phyloP scores from a whole-genome alignment of 2,888 invertebrate species.

The Mythimna albipuncta region DNA sequence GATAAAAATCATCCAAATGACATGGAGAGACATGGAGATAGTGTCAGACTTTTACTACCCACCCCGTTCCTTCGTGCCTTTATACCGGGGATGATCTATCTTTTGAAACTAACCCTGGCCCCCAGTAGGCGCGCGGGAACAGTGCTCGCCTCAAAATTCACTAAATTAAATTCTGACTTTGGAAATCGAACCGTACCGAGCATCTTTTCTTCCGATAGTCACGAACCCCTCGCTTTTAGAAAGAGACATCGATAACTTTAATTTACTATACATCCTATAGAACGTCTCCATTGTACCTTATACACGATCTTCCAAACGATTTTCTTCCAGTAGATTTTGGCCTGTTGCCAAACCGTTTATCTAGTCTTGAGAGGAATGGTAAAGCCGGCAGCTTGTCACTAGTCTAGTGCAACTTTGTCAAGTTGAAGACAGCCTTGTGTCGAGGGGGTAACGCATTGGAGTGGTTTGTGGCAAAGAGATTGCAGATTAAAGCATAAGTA shows the following conservation, averaged over 20 bases:
- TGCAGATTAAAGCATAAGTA: neutral
- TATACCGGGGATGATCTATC: too few relatives aligned
- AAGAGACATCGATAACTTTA: neutral
- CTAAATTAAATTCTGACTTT: too few relatives aligned
- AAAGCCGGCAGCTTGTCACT: constrained; percentile 25
- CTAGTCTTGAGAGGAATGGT: constrained; percentile 32
- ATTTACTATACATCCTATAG: neutral
- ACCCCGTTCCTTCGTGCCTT: too few relatives aligned
- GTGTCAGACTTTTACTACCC: too few relatives aligned
- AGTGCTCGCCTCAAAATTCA: too few relatives aligned
- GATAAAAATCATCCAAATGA: too few relatives aligned
- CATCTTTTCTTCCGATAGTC: too few relatives aligned
- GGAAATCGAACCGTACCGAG: too few relatives aligned
- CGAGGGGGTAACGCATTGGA: constrained; percentile 16
- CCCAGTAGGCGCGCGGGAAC: too few relatives aligned
- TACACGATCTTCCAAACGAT: constrained; percentile 11
- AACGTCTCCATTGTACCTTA: constrained; percentile 1
- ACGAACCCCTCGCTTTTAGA: too few relatives aligned
- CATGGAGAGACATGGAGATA: too few relatives aligned
- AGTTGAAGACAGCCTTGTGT: constrained; percentile 12
- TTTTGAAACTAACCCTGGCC: too few relatives aligned
- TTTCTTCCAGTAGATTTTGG: constrained; percentile 19
- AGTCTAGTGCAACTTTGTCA: constrained; percentile 14
- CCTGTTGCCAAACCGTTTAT: constrained; percentile 31
- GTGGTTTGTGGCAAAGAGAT: constrained; percentile 19